These are phyloP conservation scores for Arenaria interpres DNA, from an alignment of 2,113 vertebrate species.

Conservation along the genomic window DNA sequence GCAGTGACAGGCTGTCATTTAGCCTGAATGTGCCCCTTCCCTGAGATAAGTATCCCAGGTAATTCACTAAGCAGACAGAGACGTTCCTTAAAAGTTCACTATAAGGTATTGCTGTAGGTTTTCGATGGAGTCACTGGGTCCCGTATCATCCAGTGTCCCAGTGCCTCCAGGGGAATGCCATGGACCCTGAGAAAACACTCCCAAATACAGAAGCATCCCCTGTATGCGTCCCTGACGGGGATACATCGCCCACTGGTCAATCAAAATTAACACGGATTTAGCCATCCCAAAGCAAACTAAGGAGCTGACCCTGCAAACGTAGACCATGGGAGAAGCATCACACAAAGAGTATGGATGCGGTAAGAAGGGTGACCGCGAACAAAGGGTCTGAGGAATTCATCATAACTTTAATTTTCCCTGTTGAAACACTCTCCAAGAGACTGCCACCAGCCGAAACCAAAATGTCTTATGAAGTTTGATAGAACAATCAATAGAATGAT, in stretches of 20 bases:
- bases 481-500: not conserved
- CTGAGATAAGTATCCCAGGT: not conserved
- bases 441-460: not conserved
- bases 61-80: not conserved
- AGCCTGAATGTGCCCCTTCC: not conserved
- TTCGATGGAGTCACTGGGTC: fast-evolving
- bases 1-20: slow-evolving; percentile 4
- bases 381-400: not conserved
- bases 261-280: not conserved
- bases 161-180: not conserved
- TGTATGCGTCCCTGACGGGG: no score
- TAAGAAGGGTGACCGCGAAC: not conserved
- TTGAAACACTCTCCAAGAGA: not conserved
- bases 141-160: fast-evolving
- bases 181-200: fast-evolving
- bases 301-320: not conserved
- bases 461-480: not conserved
- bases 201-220: not conserved
- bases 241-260: fast-evolving
- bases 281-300: not conserved
- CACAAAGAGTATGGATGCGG: not conserved
- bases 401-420: not conserved
- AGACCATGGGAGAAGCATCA: not conserved
- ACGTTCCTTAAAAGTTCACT: not conserved
- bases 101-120: not conserved